Conservation (phyloP, 2,888 invertebrate genomes). For the Trisateles emortualis region DNA sequence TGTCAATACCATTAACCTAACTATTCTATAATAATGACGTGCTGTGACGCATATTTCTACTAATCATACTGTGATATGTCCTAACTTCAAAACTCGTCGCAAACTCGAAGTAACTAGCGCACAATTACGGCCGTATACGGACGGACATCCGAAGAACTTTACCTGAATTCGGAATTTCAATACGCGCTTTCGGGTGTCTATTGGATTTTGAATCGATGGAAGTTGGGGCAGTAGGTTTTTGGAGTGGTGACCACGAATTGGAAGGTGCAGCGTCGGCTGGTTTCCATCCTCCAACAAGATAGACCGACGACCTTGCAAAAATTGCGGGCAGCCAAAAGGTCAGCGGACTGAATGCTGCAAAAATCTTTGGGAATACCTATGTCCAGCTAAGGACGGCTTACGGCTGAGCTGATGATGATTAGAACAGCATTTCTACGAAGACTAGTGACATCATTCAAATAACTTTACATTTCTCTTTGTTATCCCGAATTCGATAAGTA, state of each 20-base stretch:
- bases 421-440: neutral
- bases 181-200: too few relatives aligned
- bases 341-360: too few relatives aligned
- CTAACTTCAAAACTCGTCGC: slow-evolving; percentile 35
- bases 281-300: too few relatives aligned
- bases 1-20: slow-evolving; percentile 17
- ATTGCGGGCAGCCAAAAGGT: too few relatives aligned
- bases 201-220: neutral
- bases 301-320: too few relatives aligned
- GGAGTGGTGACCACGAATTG: too few relatives aligned
- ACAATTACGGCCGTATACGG: neutral
- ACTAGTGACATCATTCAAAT: neutral
- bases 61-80: slow-evolving; percentile 47
- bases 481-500: too few relatives aligned
- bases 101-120: slow-evolving; percentile 19
- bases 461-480: neutral
- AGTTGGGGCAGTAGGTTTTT: too few relatives aligned
- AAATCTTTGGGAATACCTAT: too few relatives aligned
- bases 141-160: neutral
- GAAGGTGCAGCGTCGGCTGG: too few relatives aligned
- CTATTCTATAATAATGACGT: slow-evolving; percentile 27
- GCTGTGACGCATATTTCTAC: slow-evolving; percentile 27
- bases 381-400: too few relatives aligned
- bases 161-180: neutral
- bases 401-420: too few relatives aligned